A percentile compares a stretch with the other conserved stretches of the same genome.
Evolutionary conservation across 2,888 invertebrate genomes (phyloP).

Genomic region (Vanessa cardui): DNA sequence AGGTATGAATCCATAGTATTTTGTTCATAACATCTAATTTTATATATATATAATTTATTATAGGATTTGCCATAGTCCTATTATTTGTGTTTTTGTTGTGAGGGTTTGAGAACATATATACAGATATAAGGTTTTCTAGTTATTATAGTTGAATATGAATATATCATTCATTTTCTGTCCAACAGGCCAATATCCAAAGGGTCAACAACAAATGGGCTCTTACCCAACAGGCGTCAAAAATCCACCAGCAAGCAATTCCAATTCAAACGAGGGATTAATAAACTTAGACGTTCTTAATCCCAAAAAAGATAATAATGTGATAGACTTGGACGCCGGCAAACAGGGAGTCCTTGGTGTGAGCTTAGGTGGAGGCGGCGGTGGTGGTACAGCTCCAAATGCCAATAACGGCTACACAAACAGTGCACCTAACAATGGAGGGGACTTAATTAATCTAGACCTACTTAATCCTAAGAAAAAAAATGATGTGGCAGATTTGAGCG

Average conservation of each 20-base stretch:
- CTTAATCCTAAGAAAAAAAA: slow-evolving; percentile 17
- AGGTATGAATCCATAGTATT: background rate
- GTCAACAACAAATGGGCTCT: background rate
- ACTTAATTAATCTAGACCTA: slow-evolving; percentile 19
- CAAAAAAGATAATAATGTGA: slow-evolving; percentile 38
- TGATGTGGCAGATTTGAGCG: slow-evolving; percentile 27
- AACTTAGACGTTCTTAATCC: slow-evolving; percentile 39
- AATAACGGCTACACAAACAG: background rate
- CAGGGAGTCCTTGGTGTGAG: slow-evolving; percentile 39
- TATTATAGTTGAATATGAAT: too few species aligned
- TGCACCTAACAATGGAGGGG: background rate
- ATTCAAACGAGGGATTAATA: slow-evolving; percentile 33
- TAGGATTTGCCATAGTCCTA: too few species aligned
- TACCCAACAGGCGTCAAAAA: background rate
- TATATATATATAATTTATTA: too few species aligned
- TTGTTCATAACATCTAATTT: too few species aligned
- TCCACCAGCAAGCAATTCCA: background rate
- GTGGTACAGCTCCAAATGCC: background rate
- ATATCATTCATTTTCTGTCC: too few species aligned
- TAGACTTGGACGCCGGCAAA: slow-evolving; percentile 37
- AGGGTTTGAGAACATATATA: too few species aligned
- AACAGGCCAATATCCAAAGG: background rate
- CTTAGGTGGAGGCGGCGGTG: slow-evolving; percentile 16
- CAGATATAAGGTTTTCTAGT: too few species aligned
- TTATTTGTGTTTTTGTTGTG: too few species aligned